These are phyloP conservation scores for Drosophila fulvimacula DNA, from an alignment of 2,888 invertebrate species.

Conservation along the genomic window DNA sequence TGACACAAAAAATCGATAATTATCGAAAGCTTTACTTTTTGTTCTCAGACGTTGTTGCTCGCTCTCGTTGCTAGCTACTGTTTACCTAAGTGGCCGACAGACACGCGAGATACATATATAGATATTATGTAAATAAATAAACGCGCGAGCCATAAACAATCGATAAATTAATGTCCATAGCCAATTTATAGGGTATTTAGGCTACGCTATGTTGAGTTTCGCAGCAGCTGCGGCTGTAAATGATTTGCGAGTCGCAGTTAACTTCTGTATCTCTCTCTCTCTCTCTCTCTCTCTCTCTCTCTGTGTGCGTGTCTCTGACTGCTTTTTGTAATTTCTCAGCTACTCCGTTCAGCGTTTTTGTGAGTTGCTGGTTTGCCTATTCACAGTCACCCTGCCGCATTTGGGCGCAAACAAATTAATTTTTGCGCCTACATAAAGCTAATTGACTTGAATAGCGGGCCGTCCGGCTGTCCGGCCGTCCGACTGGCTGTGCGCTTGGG, in stretches of 20 bases:
- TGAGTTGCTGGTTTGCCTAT: slow-evolving; percentile 36
- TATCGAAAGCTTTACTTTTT: neutral
- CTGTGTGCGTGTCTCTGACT: neutral
- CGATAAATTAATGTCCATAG: slow-evolving; percentile 2
- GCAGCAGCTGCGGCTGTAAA: slow-evolving; percentile 18
- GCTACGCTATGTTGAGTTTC: slow-evolving; percentile 1
- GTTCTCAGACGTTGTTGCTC: too few relatives aligned
- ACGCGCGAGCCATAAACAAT: neutral
- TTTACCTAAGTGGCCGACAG: neutral
- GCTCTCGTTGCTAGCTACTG: neutral
- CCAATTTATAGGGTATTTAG: slow-evolving; percentile 26
- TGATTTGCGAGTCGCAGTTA: slow-evolving; percentile 45
- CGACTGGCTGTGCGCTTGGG: slow-evolving; percentile 14
- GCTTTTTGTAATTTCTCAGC: slow-evolving; percentile 6
- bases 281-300: neutral
- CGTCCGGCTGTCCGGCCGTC: slow-evolving; percentile 1
- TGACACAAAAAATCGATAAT: neutral
- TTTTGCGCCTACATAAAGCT: slow-evolving; percentile 77
- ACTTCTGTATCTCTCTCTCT: slow-evolving; percentile 16
- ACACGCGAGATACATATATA: neutral
- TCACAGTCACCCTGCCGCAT: slow-evolving; percentile 61
- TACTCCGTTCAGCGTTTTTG: slow-evolving; percentile 15
- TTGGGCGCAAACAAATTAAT: slow-evolving; percentile 77
- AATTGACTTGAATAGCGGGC: slow-evolving; percentile 67
- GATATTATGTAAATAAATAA: slow-evolving; percentile 4